Base-by-base conservation (phyloP, 2,888 invertebrate genomes). In the Rhamnusium bicolor region DNA sequence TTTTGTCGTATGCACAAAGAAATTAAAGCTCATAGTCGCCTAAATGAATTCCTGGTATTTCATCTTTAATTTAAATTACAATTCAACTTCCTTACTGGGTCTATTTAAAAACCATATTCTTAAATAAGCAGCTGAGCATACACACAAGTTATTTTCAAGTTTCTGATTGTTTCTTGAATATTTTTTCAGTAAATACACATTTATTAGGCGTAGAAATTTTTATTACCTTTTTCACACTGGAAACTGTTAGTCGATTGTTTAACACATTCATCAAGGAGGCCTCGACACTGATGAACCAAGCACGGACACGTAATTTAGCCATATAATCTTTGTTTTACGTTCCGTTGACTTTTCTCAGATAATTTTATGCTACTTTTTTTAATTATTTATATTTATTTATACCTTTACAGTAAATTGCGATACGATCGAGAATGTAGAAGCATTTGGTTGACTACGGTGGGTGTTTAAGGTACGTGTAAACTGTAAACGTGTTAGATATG, bases 111-210 rank as follows among this genome's bases (percentile, higher is more conserved):
- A 70, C 46, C 65, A 67, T 66, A 56, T 67, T 56, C 56, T 14
- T 51, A 67, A 56, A 56, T 66, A 72, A 75, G 78, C 81, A 81
- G 81, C 81, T 81, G 81, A 75, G 77, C 76, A 72, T 75, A 81
- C 78, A 81, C 2, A 61, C 49, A 68, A 69, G 69, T 73, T 73
- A 74, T 75, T 73, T 74, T 76, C 74, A 54, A 72, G 75, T 79
- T 78, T 80, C 76, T 76, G 76, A 76, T 78, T 69, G 77, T 78
- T 77, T 79, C 75, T 77, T 46, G 76, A 60, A 66, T 74, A 77
- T 76, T 75, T 76, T 75, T 71, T 77, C 72, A 19, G 72, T 70
- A 75, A 74, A 78, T 71, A 76, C 40, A 65, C 66, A 70, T 75
- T 74, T 76, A 74, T 78, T 72, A 74, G 72, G 72, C 72, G 72